Conservation (phyloP, 2,888 invertebrate species). For the Erynnis tages region DNA sequence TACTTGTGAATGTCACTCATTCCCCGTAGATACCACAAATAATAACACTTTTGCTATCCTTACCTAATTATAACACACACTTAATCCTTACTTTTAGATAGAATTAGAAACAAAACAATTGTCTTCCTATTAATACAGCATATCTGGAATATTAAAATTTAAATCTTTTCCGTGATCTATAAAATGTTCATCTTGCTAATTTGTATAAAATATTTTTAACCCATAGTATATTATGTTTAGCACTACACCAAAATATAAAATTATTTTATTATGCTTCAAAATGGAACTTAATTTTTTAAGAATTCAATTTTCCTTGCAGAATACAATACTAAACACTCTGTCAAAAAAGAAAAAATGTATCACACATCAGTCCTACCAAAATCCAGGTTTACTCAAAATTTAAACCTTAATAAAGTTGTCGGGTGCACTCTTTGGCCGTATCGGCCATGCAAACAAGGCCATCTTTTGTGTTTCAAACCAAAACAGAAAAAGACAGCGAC, state of each 20-base stretch:
- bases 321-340: too few species aligned
- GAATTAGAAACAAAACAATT: conserved; percentile 20
- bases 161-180: neutral
- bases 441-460: conserved; percentile 1
- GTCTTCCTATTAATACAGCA: conserved; percentile 24
- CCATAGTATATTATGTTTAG: too few species aligned
- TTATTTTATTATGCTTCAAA: too few species aligned
- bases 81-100: conserved; percentile 11
- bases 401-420: too few species aligned
- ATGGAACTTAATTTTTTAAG: too few species aligned
- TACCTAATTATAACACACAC: neutral
- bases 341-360: too few species aligned
- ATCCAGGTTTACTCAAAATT: too few species aligned
- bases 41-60: neutral
- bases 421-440: neutral
- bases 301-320: too few species aligned
- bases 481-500: conserved; percentile 6
- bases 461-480: conserved; percentile 16
- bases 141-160: conserved; percentile 17
- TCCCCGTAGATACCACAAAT: conserved; percentile 4
- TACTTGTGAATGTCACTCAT: neutral
- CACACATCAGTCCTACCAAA: too few species aligned
- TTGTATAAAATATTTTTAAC: too few species aligned
- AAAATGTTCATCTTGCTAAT: neutral
- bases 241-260: too few species aligned